A percentile compares a stretch with the other conserved stretches of the same genome.
These are phyloP conservation scores for Reticulitermes speratus DNA, from an alignment of 1,140 invertebrate species.

Conservation along the genomic window DNA sequence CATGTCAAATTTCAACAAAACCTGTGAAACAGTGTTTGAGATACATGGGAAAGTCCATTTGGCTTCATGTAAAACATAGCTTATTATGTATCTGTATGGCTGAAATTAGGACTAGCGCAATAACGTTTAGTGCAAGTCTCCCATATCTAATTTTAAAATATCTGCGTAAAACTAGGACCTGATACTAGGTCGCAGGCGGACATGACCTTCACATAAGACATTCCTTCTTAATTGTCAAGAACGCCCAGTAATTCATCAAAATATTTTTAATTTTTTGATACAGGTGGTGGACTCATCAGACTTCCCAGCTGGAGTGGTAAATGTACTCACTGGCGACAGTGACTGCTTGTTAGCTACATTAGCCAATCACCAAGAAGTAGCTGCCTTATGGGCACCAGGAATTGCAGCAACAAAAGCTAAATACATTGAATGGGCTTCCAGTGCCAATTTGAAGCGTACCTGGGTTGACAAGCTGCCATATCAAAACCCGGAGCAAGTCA, in stretches of 20 bases:
- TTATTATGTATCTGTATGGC: no score
- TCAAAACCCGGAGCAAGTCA: constrained; percentile 36
- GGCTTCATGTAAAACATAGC: no score
- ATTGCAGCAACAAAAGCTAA: constrained; percentile 48
- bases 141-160: no score
- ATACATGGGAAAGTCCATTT: no score
- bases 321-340: constrained; percentile 52
- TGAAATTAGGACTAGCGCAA: no score
- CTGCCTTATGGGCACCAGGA: constrained; percentile 51
- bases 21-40: no score
- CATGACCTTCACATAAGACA: no score
- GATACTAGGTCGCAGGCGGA: no score
- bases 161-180: no score
- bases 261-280: neutral
- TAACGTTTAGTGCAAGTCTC: no score
- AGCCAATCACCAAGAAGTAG: constrained; percentile 51
- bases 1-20: no score
- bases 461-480: constrained; percentile 47
- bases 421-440: constrained; percentile 39
- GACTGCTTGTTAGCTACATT: constrained; percentile 49
- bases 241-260: neutral
- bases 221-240: no score
- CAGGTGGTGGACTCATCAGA: constrained; percentile 56
- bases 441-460: constrained; percentile 47
- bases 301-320: constrained; percentile 53